phyloP scores from a whole-genome alignment of 2,113 vertebrate genomes.

The Hemiscyllium ocellatum region DNA sequence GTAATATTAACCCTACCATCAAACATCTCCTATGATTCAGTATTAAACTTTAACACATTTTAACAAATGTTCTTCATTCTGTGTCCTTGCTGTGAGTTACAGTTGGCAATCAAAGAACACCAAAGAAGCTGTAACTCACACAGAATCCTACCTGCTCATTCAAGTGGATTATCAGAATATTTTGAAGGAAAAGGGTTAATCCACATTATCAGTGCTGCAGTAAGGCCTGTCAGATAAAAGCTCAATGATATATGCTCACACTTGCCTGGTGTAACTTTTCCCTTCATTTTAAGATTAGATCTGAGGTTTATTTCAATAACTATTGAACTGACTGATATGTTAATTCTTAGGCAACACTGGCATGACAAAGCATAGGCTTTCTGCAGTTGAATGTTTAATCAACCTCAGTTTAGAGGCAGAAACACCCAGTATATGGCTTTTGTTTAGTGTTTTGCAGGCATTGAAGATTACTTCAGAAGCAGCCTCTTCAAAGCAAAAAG shows the following conservation, averaged over 20 bases:
- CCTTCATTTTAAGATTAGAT: slow-evolving; percentile 4
- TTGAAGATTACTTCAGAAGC: neutral
- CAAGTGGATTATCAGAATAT: neutral
- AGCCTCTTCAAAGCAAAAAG: slow-evolving; percentile 10
- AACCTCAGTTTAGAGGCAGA: neutral
- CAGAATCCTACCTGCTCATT: neutral
- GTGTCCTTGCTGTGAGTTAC: neutral
- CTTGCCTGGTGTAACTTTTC: neutral
- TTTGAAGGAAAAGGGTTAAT: neutral
- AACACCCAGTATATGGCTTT: neutral
- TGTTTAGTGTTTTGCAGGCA: neutral
- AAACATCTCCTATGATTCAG: neutral
- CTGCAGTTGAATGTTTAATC: neutral
- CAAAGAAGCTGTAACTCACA: neutral
- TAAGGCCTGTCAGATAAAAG: slow-evolving; percentile 13
- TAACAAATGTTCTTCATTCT: neutral
- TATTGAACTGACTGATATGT: neutral
- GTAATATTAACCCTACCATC: neutral
- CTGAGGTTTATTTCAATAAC: slow-evolving; percentile 24
- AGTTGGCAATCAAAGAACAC: neutral
- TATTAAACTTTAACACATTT: neutral
- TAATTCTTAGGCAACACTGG: slow-evolving; percentile 8
- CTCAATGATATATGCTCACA: slow-evolving; percentile 10
- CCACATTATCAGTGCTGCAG: neutral
- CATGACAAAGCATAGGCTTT: neutral